Evolutionary conservation across 2,113 vertebrate species (phyloP).

Genomic region (Leptosomus discolor): DNA sequence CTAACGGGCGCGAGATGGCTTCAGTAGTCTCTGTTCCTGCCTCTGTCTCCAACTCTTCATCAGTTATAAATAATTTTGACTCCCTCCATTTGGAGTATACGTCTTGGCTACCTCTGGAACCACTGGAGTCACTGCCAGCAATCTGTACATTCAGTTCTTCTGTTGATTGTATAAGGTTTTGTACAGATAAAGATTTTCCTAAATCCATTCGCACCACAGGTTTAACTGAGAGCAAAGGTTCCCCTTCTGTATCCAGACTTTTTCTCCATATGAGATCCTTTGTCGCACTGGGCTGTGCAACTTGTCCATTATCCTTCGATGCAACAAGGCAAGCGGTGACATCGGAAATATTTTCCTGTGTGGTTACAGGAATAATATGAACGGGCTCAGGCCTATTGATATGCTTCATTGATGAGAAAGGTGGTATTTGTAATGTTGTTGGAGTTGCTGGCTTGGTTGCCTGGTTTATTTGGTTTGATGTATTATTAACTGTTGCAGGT

Average conservation of each 20-base stretch:
- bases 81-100: constrained; percentile 87
- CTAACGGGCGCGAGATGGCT: constrained; percentile 73
- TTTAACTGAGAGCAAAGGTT: constrained; percentile 81
- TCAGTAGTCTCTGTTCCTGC: constrained; percentile 78
- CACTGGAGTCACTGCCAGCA: constrained; percentile 84
- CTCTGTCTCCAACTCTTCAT: constrained; percentile 85
- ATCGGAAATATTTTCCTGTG: constrained; percentile 76
- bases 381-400: constrained; percentile 70
- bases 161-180: constrained; percentile 87
- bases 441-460: constrained; percentile 76
- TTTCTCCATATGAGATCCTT: constrained; percentile 87
- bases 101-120: constrained; percentile 79
- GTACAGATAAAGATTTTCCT: constrained; percentile 91
- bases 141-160: constrained; percentile 80
- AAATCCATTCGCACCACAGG: constrained; percentile 74
- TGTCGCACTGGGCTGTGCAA: constrained; percentile 69
- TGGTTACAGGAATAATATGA: constrained; percentile 75
- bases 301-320: constrained; percentile 76
- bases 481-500: constrained; percentile 69
- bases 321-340: constrained; percentile 80
- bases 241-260: constrained; percentile 86
- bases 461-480: constrained; percentile 83
- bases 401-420: constrained; percentile 78
- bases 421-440: constrained; percentile 87
- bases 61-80: constrained; percentile 91